phyloP scores from a whole-genome alignment of 2,888 invertebrate species.

The Druceiella hillmani region DNA sequence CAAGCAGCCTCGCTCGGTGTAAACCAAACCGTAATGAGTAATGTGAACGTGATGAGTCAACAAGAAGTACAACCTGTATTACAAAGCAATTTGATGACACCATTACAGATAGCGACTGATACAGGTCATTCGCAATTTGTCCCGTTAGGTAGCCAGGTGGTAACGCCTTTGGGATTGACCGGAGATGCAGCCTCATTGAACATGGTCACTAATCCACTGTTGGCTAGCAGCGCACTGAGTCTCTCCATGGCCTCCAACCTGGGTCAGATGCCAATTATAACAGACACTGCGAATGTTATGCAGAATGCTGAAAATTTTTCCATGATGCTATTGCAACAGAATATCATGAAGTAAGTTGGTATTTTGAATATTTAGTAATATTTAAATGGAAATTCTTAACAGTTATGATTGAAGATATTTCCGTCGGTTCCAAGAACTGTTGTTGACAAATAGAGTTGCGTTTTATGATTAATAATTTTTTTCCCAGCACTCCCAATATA shows the following conservation, averaged over 20 bases:
- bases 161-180: conserved; percentile 35
- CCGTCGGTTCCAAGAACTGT: too few species aligned
- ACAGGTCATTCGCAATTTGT: too few species aligned
- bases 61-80: too few species aligned
- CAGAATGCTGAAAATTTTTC: conserved; percentile 45
- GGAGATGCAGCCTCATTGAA: conserved; percentile 33
- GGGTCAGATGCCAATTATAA: conserved; percentile 13
- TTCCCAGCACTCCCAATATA: too few species aligned
- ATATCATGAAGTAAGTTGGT: conserved; percentile 43
- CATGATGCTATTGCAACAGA: conserved; percentile 47
- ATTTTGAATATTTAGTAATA: conserved; percentile 12
- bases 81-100: conserved; percentile 38
- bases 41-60: too few species aligned
- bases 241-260: conserved; percentile 13
- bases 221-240: conserved; percentile 12
- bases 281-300: conserved; percentile 28
- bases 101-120: conserved; percentile 42
- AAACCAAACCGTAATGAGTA: too few species aligned
- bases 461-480: too few species aligned
- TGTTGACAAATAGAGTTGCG: too few species aligned
- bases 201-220: conserved; percentile 8
- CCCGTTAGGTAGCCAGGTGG: conserved; percentile 37
- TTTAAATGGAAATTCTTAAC: too few species aligned
- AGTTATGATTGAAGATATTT: too few species aligned
- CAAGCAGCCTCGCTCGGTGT: too few species aligned